A percentile compares a stretch with the other conserved stretches of the same genome.
Evolutionary conservation across 2,888 invertebrate species (phyloP).

Genomic region (Drosophila rellima): DNA sequence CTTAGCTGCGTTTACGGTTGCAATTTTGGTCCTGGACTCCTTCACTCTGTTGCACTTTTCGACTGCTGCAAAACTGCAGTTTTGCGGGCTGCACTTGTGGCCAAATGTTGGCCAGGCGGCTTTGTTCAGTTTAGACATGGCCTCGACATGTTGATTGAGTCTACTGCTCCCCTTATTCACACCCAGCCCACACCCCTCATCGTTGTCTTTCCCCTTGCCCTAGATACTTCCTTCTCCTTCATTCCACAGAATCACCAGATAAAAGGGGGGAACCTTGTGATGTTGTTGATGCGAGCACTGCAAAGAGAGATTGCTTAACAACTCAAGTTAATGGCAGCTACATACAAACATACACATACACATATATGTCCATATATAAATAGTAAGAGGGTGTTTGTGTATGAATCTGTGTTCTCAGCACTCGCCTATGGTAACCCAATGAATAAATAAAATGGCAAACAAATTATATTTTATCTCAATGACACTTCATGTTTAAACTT

Average conservation of each 20-base stretch:
- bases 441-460: not conserved
- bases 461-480: not conserved
- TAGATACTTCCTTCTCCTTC: not conserved
- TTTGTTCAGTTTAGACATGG: constrained; percentile 69
- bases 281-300: not conserved
- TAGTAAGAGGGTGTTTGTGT: not conserved
- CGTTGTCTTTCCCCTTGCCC: not conserved
- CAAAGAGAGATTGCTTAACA: constrained; percentile 9
- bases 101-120: constrained; percentile 84
- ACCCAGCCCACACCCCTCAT: not conserved
- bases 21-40: constrained; percentile 41
- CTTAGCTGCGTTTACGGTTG: constrained; percentile 40
- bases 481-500: not conserved
- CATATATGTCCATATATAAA: not conserved
- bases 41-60: constrained; percentile 72
- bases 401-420: not conserved
- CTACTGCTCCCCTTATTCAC: not conserved
- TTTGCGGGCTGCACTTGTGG: constrained; percentile 85
- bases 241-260: not conserved
- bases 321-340: constrained; percentile 26
- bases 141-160: constrained; percentile 80
- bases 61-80: constrained; percentile 58
- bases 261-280: not conserved
- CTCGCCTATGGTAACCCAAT: not conserved
- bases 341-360: not conserved